Evolutionary conservation across 2,113 vertebrate genomes (phyloP).

Genomic region (Salvator merianae): DNA sequence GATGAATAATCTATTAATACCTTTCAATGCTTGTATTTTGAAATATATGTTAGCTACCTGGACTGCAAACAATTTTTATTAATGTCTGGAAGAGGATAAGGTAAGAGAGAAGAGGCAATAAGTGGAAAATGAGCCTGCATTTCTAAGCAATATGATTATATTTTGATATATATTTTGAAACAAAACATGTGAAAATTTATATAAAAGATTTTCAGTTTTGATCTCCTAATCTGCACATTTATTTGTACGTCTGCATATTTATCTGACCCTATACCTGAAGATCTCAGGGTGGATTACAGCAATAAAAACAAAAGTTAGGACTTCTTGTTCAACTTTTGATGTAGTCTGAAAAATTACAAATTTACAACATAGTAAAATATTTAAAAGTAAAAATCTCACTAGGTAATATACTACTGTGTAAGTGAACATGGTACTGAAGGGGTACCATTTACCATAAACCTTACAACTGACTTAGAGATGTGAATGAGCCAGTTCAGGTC

Average conservation of each 20-base stretch:
- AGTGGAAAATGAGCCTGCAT: background rate
- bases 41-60: background rate
- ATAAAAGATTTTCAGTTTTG: background rate
- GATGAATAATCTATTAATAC: background rate
- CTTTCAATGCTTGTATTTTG: background rate
- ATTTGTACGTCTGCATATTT: too few species aligned
- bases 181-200: background rate
- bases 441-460: background rate
- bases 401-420: background rate
- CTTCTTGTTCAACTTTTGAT: too few species aligned
- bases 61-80: background rate
- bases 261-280: too few species aligned
- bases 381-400: background rate
- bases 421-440: background rate
- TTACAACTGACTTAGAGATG: too few species aligned
- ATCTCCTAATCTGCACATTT: background rate
- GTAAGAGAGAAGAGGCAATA: background rate
- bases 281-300: too few species aligned
- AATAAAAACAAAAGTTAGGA: too few species aligned
- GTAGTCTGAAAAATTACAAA: background rate
- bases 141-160: background rate
- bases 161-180: background rate
- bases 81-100: background rate
- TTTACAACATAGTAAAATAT: background rate
- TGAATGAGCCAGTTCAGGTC: too few species aligned